phyloP scores from a whole-genome alignment of 2,888 invertebrate genomes.

The Philonicus albiceps region DNA sequence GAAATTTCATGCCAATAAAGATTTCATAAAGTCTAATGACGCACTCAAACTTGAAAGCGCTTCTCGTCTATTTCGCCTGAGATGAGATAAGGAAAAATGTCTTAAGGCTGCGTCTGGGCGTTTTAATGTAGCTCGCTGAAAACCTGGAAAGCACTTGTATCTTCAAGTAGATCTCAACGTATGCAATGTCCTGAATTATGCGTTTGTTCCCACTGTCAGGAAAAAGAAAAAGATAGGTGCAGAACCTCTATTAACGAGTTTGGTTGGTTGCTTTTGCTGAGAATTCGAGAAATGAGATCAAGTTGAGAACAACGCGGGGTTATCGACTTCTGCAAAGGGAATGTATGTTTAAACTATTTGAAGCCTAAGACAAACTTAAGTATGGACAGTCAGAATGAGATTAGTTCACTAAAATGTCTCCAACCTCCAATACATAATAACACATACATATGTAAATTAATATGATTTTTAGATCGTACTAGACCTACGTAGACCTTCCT shows the following conservation, averaged over 20 bases:
- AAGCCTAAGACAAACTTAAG: neutral
- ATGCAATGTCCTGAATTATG: neutral
- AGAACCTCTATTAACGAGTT: neutral
- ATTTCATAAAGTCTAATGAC: constrained; percentile 19
- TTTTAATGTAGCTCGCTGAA: neutral
- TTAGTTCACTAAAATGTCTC: neutral
- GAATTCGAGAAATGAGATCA: neutral
- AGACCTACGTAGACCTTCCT: too few relatives aligned
- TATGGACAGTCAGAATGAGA: neutral
- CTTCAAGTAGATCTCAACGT: neutral
- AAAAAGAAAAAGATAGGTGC: neutral
- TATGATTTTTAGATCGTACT: too few relatives aligned
- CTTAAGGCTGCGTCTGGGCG: constrained; percentile 5
- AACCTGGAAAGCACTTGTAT: neutral
- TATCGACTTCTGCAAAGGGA: neutral
- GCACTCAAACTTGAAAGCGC: constrained; percentile 21
- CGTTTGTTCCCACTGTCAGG: neutral
- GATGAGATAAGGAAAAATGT: constrained; percentile 21
- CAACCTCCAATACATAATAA: too few relatives aligned
- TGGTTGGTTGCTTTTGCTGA: neutral
- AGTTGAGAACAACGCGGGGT: neutral
- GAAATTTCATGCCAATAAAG: constrained; percentile 16
- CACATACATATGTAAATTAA: too few relatives aligned
- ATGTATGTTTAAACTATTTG: neutral
- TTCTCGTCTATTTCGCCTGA: neutral